A percentile compares a stretch with the other conserved stretches of the same genome.
These are phyloP conservation scores for Leptinotarsa peninsularis DNA, from an alignment of 2,888 invertebrate genomes.

Conservation along the genomic window DNA sequence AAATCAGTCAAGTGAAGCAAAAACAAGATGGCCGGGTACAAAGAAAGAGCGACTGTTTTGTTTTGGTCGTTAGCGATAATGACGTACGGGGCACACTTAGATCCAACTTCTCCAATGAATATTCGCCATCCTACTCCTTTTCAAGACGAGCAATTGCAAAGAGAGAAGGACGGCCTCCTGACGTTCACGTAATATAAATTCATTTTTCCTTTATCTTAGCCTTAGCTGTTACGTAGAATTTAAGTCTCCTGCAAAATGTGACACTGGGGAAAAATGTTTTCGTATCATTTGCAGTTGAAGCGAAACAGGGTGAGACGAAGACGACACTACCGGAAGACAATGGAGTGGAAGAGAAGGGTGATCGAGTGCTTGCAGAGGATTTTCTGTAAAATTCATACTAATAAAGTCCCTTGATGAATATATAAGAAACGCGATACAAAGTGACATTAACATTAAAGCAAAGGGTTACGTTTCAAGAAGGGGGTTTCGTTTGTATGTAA, in stretches of 20 bases:
- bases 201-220: slow-evolving; percentile 58
- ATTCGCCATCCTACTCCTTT: slow-evolving; percentile 40
- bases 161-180: slow-evolving; percentile 29
- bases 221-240: slow-evolving; percentile 58
- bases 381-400: slow-evolving; percentile 56
- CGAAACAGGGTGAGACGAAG: slow-evolving; percentile 35
- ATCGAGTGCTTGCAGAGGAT: slow-evolving; percentile 38
- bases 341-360: slow-evolving; percentile 36
- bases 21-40: slow-evolving; percentile 64
- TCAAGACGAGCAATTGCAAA: not conserved
- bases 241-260: slow-evolving; percentile 62
- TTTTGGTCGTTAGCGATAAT: slow-evolving; percentile 65
- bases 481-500: slow-evolving; percentile 60
- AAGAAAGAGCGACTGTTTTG: slow-evolving; percentile 63
- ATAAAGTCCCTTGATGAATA: slow-evolving; percentile 66
- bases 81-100: slow-evolving; percentile 60
- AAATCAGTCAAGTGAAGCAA: slow-evolving; percentile 64
- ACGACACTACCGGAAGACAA: slow-evolving; percentile 33
- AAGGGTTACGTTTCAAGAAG: slow-evolving; percentile 64
- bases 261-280: slow-evolving; percentile 63
- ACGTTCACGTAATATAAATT: slow-evolving; percentile 52
- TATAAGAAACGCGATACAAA: slow-evolving; percentile 65
- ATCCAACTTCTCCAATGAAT: slow-evolving; percentile 46
- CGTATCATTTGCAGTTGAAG: slow-evolving; percentile 46
- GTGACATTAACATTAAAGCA: slow-evolving; percentile 65